Evolutionary conservation across 2,113 vertebrate species (phyloP).

Genomic region (Corapipo altera): DNA sequence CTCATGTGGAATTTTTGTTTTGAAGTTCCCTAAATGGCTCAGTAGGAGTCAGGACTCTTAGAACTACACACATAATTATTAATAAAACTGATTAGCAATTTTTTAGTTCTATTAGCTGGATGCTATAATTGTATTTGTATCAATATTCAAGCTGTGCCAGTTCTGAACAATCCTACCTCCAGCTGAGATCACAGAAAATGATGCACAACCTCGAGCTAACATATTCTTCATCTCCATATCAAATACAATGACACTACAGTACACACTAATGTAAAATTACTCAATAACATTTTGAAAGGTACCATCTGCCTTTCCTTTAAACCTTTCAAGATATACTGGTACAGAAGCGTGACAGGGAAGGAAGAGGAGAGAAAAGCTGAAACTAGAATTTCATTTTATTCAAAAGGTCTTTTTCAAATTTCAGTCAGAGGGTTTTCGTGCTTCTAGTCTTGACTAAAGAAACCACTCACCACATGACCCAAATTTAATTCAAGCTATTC

Average conservation of each 20-base stretch:
- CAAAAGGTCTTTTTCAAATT: neutral
- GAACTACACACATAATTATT: conserved; percentile 29
- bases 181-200: conserved; percentile 51
- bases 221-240: conserved; percentile 35
- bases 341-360: neutral
- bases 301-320: neutral
- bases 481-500: conserved; percentile 16
- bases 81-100: conserved; percentile 48
- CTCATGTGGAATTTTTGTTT: neutral
- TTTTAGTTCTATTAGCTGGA: conserved; percentile 2
- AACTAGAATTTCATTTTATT: neutral
- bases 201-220: conserved; percentile 10
- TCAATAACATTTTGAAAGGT: conserved; percentile 9
- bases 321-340: neutral
- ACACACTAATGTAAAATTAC: neutral
- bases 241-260: neutral
- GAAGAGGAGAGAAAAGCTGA: neutral
- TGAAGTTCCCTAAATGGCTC: conserved; percentile 32
- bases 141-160: conserved; percentile 62
- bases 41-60: neutral
- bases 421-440: neutral
- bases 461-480: neutral
- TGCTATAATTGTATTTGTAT: conserved; percentile 57
- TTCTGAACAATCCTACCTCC: conserved; percentile 37
- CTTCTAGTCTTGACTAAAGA: neutral